Evolutionary conservation across 2,113 vertebrate species (phyloP).

Genomic region (Pipra filicauda): DNA sequence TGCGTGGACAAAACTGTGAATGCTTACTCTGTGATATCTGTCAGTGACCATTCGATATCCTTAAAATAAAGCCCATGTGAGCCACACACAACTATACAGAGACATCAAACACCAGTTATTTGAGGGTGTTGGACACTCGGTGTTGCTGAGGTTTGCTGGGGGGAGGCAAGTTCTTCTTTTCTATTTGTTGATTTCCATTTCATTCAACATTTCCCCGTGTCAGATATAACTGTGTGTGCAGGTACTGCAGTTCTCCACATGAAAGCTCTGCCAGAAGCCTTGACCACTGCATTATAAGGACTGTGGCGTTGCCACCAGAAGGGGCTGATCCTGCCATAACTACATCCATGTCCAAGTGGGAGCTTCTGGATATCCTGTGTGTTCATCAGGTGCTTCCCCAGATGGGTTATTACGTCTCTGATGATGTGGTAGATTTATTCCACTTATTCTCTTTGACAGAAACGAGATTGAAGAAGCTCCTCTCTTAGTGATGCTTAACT

Average conservation of each 20-base stretch:
- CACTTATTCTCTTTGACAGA: neutral
- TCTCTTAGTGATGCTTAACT: neutral
- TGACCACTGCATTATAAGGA: neutral
- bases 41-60: neutral
- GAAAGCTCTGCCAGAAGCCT: neutral
- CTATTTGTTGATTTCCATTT: neutral
- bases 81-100: no score
- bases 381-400: neutral
- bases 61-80: neutral
- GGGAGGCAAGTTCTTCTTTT: neutral
- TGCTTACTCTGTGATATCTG: neutral
- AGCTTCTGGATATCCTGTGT: neutral
- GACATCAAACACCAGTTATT: neutral
- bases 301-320: neutral
- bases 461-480: neutral
- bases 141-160: accelerated
- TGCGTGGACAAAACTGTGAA: neutral
- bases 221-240: neutral
- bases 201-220: neutral
- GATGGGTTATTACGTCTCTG: neutral
- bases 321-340: neutral
- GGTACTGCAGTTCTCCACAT: neutral
- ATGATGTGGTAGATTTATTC: neutral
- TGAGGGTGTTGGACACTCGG: neutral
- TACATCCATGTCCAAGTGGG: neutral